Base-by-base conservation (phyloP, 2,113 vertebrate genomes). In the Scalopus aquaticus region DNA sequence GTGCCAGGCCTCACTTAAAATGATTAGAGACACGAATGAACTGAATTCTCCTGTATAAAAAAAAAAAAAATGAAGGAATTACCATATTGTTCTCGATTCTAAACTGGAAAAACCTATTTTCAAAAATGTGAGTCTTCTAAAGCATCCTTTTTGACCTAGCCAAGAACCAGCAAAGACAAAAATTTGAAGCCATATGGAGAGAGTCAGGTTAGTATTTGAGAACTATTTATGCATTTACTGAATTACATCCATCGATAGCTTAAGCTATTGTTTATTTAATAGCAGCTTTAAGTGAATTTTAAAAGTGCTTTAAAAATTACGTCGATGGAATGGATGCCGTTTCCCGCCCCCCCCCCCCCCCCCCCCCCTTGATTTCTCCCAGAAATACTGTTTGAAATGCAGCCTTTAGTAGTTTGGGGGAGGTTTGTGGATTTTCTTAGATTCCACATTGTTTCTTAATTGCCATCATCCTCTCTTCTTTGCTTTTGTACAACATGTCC, bases 401-500 rank as follows among this genome's bases (percentile, higher is more conserved):
- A 51, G 70, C 37, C 37, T 85, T 87, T 76, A 79, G 60, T 64
- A 67, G n/a, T 26, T 37, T 89, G n/a, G 78, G 69, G 54, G 51
- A 42, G 19, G 46, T 56, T 93, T 46, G 26, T 76, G 24, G 74
- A 39, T 12, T 91, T 86, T 51, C 70, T 93, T 91, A 83, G 65
- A 84, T 84, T 62, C 49, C 46, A 56, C 49, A 78, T 69, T 87
- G 69, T 91, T 93, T 90, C 67, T 94, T 97, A 96, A 94, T 84
- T 93, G 72, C 83, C 94, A 92, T 89, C 58, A 84, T 80, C 82
- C 81, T 65, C 28, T 82, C 35, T 37, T 89, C 64, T 84, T 82
- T 94, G 54, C 35, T 84, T 92, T 77, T 77, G 35, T 78, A 46
- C 49, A 87, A 46, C 39, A 73, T 72, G 60, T 16, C 81, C 89